Evolutionary conservation across 2,113 vertebrate genomes (phyloP).

Genomic region (Apaloderma vittatum): DNA sequence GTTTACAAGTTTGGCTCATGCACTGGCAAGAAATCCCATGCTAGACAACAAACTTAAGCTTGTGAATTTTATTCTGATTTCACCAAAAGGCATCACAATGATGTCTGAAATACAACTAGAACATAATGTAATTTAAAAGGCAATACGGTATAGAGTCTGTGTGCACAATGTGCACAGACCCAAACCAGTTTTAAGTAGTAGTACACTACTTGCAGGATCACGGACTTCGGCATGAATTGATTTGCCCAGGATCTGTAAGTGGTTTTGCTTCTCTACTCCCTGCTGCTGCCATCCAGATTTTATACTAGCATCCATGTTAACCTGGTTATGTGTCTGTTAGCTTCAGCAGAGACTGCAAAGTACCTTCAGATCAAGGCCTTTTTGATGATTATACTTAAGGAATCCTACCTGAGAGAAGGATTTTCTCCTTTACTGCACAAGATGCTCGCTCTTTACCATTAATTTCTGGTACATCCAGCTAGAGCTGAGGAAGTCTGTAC

Average conservation of each 20-base stretch:
- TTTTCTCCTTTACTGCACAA: not conserved
- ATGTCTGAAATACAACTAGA: not conserved
- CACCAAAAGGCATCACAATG: not conserved
- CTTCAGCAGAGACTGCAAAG: not conserved
- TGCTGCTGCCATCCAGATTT: not conserved
- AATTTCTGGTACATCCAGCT: not conserved
- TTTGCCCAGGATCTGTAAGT: not conserved
- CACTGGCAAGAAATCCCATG: not conserved
- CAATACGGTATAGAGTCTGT: not conserved
- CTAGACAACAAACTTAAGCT: not conserved
- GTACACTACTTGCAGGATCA: not conserved
- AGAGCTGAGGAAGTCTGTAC: not conserved
- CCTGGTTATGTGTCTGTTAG: not conserved
- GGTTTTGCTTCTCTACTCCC: not conserved
- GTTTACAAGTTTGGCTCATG: not conserved
- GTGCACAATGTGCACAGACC: not conserved
- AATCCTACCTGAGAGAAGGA: not conserved
- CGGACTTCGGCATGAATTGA: rapidly evolving
- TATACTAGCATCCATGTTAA: not conserved
- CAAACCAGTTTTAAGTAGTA: not conserved
- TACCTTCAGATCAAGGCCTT: not conserved
- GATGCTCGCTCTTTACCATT: not conserved
- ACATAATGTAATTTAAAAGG: not conserved
- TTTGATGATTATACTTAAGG: not conserved
- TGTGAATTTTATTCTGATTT: not conserved